phyloP scores from a whole-genome alignment of 2,888 invertebrate genomes.

The Thera obeliscata region DNA sequence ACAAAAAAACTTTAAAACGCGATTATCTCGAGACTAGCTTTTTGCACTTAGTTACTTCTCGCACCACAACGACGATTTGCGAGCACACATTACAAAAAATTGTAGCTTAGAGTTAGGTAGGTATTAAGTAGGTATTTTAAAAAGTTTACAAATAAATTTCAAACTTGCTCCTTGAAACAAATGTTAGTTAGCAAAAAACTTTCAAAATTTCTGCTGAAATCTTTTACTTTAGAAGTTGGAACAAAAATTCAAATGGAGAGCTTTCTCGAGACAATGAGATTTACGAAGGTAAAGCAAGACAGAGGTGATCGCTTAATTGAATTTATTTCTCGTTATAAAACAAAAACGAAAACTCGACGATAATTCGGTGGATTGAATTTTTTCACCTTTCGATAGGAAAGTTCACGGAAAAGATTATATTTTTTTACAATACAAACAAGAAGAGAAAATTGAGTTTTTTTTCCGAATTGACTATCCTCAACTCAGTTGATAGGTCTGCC shows the following conservation, averaged over 20 bases:
- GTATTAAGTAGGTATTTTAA: too few species aligned
- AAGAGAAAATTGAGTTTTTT: not conserved
- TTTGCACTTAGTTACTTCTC: too few species aligned
- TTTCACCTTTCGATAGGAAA: conserved; percentile 23
- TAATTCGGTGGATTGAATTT: conserved; percentile 33
- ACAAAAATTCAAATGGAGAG: conserved; percentile 28
- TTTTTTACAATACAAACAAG: not conserved
- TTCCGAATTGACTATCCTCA: too few species aligned
- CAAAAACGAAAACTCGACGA: conserved; percentile 32
- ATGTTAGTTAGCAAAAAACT: conserved; percentile 12
- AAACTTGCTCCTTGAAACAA: not conserved
- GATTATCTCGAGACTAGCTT: too few species aligned
- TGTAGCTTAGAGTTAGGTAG: too few species aligned
- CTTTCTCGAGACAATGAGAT: conserved; percentile 34
- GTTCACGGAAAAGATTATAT: conserved; percentile 7
- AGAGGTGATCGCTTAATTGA: conserved; percentile 38
- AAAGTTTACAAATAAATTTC: conserved; percentile 4
- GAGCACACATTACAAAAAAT: too few species aligned
- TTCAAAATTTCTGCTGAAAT: conserved; percentile 14
- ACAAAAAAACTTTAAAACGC: too few species aligned
- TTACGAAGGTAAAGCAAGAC: conserved; percentile 33
- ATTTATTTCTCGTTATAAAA: conserved; percentile 42
- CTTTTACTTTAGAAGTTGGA: conserved; percentile 22
- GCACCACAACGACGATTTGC: too few species aligned
- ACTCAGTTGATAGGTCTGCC: too few species aligned